phyloP scores from a whole-genome alignment of 2,113 vertebrate species.

The Athene noctua region DNA sequence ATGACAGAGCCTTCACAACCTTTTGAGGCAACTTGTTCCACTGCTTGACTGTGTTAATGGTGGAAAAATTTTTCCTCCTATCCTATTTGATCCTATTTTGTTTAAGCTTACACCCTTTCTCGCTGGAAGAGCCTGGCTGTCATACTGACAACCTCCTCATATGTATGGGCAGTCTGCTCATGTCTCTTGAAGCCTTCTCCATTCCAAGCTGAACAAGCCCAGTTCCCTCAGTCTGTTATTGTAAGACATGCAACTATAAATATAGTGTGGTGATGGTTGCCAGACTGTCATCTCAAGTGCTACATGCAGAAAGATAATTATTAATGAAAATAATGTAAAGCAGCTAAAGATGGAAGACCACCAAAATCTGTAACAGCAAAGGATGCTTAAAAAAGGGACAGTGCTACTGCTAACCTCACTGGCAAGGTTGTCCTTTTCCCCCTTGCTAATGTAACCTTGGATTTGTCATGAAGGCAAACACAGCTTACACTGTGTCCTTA shows the following conservation, averaged over 20 bases:
- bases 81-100: background rate
- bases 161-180: background rate
- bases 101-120: background rate
- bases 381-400: background rate
- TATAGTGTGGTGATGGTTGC: accelerated
- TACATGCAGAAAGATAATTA: background rate
- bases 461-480: background rate
- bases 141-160: background rate
- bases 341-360: background rate
- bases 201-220: background rate
- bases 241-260: background rate
- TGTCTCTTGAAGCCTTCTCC: background rate
- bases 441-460: background rate
- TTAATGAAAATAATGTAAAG: background rate
- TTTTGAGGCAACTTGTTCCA: background rate
- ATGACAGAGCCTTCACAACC: background rate
- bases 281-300: background rate
- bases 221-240: background rate
- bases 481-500: background rate
- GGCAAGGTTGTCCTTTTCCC: background rate
- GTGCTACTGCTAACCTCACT: background rate
- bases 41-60: background rate
- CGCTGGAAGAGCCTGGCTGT: background rate
- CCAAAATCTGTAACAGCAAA: background rate
- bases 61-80: background rate